These are phyloP conservation scores for Leptothorax acervorum DNA, from an alignment of 2,888 invertebrate species.

Conservation along the genomic window DNA sequence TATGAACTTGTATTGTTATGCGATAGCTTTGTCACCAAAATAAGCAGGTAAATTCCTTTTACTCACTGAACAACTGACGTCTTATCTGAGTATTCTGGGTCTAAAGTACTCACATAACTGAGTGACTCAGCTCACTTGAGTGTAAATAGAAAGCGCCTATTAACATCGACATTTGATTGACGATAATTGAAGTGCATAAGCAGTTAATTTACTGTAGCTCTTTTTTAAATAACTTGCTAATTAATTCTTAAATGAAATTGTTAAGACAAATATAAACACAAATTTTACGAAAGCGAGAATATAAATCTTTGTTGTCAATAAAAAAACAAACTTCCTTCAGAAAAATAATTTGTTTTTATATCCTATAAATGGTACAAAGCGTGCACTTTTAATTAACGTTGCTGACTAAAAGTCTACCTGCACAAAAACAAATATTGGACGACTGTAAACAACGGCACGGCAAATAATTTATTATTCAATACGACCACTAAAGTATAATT, in stretches of 20 bases:
- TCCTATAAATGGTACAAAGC: conserved; percentile 1
- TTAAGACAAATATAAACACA: background rate
- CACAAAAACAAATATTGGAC: conserved; percentile 1
- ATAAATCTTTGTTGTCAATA: background rate
- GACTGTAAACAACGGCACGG: background rate
- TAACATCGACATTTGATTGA: background rate
- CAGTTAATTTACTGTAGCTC: background rate
- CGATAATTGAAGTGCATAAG: background rate
- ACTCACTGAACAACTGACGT: too few species aligned
- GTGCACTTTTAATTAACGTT: conserved; percentile 36
- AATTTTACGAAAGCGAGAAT: conserved; percentile 1
- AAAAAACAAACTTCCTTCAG: background rate
- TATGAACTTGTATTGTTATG: too few species aligned
- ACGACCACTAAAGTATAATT: conserved; percentile 4
- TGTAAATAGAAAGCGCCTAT: too few species aligned
- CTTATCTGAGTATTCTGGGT: too few species aligned
- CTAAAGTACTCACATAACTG: too few species aligned
- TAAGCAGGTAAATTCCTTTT: too few species aligned
- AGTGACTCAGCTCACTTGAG: too few species aligned
- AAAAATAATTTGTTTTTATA: conserved; percentile 13
- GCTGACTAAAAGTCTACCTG: background rate
- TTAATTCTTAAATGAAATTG: background rate
- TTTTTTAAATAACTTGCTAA: background rate
- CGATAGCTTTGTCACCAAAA: too few species aligned
- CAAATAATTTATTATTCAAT: conserved; percentile 16